A percentile compares a stretch with the other conserved stretches of the same genome.
phyloP scores from a whole-genome alignment of 2,888 invertebrate species.

The Maniola hyperantus region DNA sequence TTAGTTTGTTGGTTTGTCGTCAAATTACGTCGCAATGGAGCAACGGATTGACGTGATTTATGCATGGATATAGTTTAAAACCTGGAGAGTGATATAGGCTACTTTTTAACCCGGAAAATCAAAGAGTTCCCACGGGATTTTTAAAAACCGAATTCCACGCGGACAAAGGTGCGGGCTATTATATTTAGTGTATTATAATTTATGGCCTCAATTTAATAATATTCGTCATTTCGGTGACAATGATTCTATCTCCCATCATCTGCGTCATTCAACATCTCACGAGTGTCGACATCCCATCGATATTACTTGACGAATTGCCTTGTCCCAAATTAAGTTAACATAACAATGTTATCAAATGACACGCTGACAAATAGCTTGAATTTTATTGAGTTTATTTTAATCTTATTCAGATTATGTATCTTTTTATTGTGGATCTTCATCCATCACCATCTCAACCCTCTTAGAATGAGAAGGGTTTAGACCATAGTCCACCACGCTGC shows the following conservation, averaged over 20 bases:
- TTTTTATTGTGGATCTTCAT: background rate
- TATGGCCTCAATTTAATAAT: constrained; percentile 9
- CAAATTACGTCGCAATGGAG: too few relatives aligned
- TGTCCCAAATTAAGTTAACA: constrained; percentile 48
- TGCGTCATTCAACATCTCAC: constrained; percentile 54
- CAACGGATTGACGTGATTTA: too few relatives aligned
- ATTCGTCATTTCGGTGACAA: constrained; percentile 40
- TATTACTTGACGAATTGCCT: constrained; percentile 60
- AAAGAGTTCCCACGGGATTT: background rate
- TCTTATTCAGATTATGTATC: background rate
- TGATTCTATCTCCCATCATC: constrained; percentile 51
- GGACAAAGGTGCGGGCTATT: too few relatives aligned
- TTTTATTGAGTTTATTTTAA: constrained; percentile 12
- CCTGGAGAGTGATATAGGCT: too few relatives aligned
- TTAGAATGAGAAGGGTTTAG: too few relatives aligned
- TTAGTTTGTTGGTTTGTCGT: too few relatives aligned
- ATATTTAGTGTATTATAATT: constrained; percentile 1
- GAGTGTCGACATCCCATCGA: constrained; percentile 67
- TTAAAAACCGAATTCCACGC: too few relatives aligned
- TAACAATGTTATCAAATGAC: constrained; percentile 31
- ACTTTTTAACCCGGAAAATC: too few relatives aligned
- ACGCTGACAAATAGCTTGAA: constrained; percentile 34
- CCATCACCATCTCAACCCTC: too few relatives aligned
- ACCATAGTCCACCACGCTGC: too few relatives aligned
- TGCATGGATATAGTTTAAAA: too few relatives aligned